phyloP scores from a whole-genome alignment of 2,888 invertebrate species.

The Apamea sordens region DNA sequence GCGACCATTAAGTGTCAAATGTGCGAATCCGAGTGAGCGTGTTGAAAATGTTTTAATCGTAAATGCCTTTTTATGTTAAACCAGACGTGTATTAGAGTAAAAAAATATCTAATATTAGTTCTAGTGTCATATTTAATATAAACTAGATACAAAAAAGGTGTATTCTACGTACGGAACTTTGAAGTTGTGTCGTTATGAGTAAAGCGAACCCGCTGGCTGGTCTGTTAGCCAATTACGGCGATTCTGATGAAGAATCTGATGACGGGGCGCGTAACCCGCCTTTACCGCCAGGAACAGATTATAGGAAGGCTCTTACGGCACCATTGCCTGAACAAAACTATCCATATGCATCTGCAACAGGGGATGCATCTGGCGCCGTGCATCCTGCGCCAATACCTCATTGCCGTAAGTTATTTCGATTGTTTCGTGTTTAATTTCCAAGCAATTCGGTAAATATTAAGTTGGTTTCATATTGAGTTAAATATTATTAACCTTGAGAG shows the following conservation, averaged over 20 bases:
- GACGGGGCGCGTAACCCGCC: constrained; percentile 60
- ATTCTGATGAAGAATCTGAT: constrained; percentile 86
- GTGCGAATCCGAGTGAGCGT: constrained; percentile 30
- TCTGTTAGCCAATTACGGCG: constrained; percentile 83
- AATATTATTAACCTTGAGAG: neutral
- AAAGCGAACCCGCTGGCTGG: constrained; percentile 82
- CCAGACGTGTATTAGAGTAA: neutral
- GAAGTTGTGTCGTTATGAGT: constrained; percentile 77
- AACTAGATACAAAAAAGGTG: neutral
- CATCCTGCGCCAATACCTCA: constrained; percentile 86
- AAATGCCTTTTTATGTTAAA: neutral
- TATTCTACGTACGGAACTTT: neutral
- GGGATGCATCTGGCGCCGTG: constrained; percentile 70
- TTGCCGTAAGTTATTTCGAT: constrained; percentile 80
- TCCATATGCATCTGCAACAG: constrained; percentile 21
- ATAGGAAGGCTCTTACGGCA: constrained; percentile 17
- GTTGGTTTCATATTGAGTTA: neutral
- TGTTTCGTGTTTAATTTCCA: neutral
- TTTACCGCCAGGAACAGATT: constrained; percentile 28
- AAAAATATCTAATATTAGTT: neutral
- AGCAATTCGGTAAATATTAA: neutral
- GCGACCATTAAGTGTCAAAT: constrained; percentile 38
- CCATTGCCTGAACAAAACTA: constrained; percentile 53
- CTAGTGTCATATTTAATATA: neutral
- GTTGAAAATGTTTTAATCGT: constrained; percentile 24